Evolutionary conservation across 2,888 invertebrate species (phyloP), one percentile per base, ranked within the genome.

Genomic region (Drosophila merina): DNA sequence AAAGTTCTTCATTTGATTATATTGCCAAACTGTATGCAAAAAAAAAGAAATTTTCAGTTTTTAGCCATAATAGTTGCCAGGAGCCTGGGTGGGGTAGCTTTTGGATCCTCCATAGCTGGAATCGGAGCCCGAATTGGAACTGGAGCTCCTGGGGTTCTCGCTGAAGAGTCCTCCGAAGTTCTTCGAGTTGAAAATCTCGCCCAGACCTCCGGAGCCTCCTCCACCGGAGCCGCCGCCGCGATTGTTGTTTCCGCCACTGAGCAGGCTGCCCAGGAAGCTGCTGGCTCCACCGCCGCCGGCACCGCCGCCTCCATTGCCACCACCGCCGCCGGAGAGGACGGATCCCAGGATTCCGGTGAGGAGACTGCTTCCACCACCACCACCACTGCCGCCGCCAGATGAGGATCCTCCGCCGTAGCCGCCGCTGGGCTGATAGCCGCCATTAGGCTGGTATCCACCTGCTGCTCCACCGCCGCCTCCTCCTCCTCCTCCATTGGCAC

Each of bases 161-260:
- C 88, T 91, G 69, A 92, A 92, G n/a, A 92, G 81, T 0, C 92
- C 91, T 9, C 91, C 90, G 36, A 91, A 87, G 70, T 90, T 89
- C 57, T 89, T 89, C 0, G 91, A 91, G 58, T 77, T 85, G 48
- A 91, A 88, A 59, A 91, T 84, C 30, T 91, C 91, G 45, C 89
- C 70, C 0, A 91, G 70, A 1, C 85, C 89, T 31, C 89, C 77
- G 33, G 77, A 60, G 8, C 83, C 70, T 6, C 84, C 71, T 5
- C 78, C 73, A 30, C 75, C 54, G 8, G 52, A 77, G 25, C 83
- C 83, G 9, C 78, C 82, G 5, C 89, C 87, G 4, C 63, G 55
- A 36, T 78, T 77, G 12, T 36, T 0, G 4, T 70, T 57, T 8
- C 86, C 76, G 8, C 79, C 82, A n/a, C 88, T 70, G 6, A 89